Evolutionary conservation across 2,113 vertebrate genomes (phyloP).

Genomic region (Myotis davidii): DNA sequence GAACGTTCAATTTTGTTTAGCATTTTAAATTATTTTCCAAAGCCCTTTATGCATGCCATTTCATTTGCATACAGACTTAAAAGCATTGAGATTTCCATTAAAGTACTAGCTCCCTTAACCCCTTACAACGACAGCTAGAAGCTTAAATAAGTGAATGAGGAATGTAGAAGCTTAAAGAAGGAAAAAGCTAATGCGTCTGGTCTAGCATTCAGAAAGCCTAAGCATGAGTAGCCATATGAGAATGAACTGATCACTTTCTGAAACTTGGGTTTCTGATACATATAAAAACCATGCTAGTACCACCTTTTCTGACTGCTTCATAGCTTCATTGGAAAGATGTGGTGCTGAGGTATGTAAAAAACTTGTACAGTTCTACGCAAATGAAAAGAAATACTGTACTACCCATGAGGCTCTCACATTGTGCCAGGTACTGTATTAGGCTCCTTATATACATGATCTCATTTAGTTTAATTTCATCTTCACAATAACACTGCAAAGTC

Average conservation of each 20-base stretch:
- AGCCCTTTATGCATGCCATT: constrained; percentile 29
- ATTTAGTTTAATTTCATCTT: not conserved
- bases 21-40: constrained; percentile 57
- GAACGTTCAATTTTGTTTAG: constrained; percentile 17
- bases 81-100: not conserved
- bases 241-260: not conserved
- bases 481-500: not conserved
- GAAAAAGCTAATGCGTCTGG: not conserved
- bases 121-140: not conserved
- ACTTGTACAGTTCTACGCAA: not conserved
- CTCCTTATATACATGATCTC: not conserved
- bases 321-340: not conserved
- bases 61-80: constrained; percentile 29
- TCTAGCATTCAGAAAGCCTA: not conserved
- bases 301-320: not conserved
- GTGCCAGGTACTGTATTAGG: not conserved
- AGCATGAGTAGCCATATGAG: not conserved
- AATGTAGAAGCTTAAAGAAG: not conserved
- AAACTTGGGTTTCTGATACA: not conserved
- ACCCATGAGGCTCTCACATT: not conserved
- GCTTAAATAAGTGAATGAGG: not conserved
- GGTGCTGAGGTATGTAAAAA: not conserved
- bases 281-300: not conserved
- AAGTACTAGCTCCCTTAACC: not conserved
- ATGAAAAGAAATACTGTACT: not conserved